Evolutionary conservation across 2,888 invertebrate species (phyloP).

Genomic region (Ligdia adustata): DNA sequence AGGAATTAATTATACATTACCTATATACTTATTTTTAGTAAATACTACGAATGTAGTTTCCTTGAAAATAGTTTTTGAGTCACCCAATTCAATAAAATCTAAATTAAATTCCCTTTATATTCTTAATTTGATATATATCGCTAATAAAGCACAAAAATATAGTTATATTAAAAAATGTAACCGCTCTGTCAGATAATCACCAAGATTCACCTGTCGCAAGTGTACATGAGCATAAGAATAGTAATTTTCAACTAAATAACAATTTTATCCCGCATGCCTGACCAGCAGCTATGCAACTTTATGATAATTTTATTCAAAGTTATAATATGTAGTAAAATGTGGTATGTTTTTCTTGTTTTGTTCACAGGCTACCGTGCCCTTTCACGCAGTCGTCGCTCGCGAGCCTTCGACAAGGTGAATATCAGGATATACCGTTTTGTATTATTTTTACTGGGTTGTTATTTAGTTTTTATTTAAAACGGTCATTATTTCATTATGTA

Average conservation of each 20-base stretch:
- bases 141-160: too few relatives aligned
- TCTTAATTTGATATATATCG: too few relatives aligned
- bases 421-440: slow-evolving; percentile 41
- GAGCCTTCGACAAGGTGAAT: slow-evolving; percentile 90
- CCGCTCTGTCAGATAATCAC: too few relatives aligned
- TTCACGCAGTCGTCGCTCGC: slow-evolving; percentile 91
- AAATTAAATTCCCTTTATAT: too few relatives aligned
- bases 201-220: slow-evolving; percentile 12
- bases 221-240: background rate
- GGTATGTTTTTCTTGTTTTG: slow-evolving; percentile 46
- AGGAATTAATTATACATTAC: too few relatives aligned
- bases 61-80: too few relatives aligned
- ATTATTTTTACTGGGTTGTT: slow-evolving; percentile 21
- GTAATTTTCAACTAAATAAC: slow-evolving; percentile 6
- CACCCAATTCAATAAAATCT: too few relatives aligned
- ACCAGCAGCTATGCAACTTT: slow-evolving; percentile 13
- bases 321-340: slow-evolving; percentile 15
- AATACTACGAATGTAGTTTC: too few relatives aligned
- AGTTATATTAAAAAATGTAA: too few relatives aligned
- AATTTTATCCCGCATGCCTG: slow-evolving; percentile 13
- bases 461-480: slow-evolving; percentile 1
- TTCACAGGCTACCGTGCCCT: slow-evolving; percentile 91
- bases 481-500: slow-evolving; percentile 2
- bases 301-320: slow-evolving; percentile 22
- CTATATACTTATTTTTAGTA: too few relatives aligned